phyloP scores from a whole-genome alignment of 2,888 invertebrate species.

The Cinara cedri region DNA sequence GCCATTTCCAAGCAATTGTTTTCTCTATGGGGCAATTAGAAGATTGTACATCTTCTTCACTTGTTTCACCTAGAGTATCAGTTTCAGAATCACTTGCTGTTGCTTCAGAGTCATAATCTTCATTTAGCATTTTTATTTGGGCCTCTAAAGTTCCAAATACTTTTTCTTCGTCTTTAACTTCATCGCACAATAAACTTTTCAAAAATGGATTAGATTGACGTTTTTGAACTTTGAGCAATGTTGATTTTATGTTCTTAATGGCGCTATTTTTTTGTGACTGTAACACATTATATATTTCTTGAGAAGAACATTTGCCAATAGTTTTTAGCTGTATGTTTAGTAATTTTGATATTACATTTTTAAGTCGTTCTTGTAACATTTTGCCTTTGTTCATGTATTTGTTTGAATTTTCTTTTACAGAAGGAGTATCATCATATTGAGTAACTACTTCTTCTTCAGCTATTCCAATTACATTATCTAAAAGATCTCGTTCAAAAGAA shows the following conservation, averaged over 20 bases:
- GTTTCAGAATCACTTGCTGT: conserved; percentile 58
- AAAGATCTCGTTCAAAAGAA: conserved; percentile 53
- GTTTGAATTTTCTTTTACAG: conserved; percentile 46
- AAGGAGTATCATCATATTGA: conserved; percentile 52
- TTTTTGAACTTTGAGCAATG: conserved; percentile 53
- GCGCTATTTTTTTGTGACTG: conserved; percentile 55
- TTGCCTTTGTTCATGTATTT: conserved; percentile 44
- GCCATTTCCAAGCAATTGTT: conserved; percentile 58
- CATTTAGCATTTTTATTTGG: conserved; percentile 56
- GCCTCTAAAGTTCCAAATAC: conserved; percentile 57
- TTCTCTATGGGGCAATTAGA: conserved; percentile 54
- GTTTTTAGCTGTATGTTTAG: conserved; percentile 51
- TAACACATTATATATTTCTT: conserved; percentile 54
- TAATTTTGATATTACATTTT: conserved; percentile 47
- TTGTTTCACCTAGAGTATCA: conserved; percentile 57
- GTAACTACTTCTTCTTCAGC: conserved; percentile 56
- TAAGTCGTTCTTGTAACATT: conserved; percentile 35
- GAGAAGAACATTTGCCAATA: conserved; percentile 55
- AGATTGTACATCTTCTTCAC: conserved; percentile 50
- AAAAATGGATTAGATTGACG: conserved; percentile 53
- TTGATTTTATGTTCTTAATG: conserved; percentile 51
- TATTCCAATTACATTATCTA: conserved; percentile 55
- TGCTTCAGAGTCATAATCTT: conserved; percentile 58
- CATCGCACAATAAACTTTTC: conserved; percentile 50
- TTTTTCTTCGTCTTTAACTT: conserved; percentile 55